Conservation (phyloP, 92 coral and sea anemone species). For the Umimayanthus kanabou region DNA sequence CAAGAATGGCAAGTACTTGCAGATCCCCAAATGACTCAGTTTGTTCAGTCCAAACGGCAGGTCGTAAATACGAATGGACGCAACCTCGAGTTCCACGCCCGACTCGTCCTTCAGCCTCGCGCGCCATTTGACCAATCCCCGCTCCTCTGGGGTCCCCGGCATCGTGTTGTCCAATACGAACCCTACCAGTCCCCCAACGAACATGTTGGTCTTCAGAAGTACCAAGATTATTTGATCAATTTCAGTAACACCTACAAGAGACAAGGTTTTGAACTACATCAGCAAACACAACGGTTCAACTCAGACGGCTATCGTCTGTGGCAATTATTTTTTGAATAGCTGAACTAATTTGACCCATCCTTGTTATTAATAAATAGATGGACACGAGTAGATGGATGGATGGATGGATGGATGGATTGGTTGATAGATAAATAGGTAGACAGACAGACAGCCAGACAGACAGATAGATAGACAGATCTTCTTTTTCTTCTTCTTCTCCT, state of each 20-base stretch:
- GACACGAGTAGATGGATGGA: too few species aligned
- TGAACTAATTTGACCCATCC: too few species aligned
- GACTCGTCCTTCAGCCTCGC: constrained; percentile 46
- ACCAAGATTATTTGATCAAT: constrained; percentile 84
- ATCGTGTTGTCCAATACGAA: constrained; percentile 90
- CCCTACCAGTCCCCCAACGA: constrained; percentile 84
- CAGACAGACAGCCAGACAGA: too few species aligned
- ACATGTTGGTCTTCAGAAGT: constrained; percentile 88
- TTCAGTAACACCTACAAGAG: constrained; percentile 59
- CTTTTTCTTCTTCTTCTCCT: too few species aligned
- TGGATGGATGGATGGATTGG: too few species aligned
- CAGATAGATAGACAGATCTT: too few species aligned
- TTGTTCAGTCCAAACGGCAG: constrained; percentile 79
- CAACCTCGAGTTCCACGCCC: constrained; percentile 54
- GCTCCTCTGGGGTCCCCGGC: constrained; percentile 91
- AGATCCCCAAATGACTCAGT: constrained; percentile 58
- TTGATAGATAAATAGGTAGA: too few species aligned
- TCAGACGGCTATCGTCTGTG: neutral
- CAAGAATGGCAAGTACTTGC: constrained; percentile 74
- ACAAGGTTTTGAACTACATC: neutral
- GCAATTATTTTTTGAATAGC: neutral
- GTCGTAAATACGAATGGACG: constrained; percentile 74
- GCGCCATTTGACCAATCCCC: constrained; percentile 87
- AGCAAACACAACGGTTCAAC: neutral
- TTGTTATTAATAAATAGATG: too few species aligned